Evolutionary conservation across 2,797 vertebrate species (phyloP).

Genomic region (Menidia menidia): DNA sequence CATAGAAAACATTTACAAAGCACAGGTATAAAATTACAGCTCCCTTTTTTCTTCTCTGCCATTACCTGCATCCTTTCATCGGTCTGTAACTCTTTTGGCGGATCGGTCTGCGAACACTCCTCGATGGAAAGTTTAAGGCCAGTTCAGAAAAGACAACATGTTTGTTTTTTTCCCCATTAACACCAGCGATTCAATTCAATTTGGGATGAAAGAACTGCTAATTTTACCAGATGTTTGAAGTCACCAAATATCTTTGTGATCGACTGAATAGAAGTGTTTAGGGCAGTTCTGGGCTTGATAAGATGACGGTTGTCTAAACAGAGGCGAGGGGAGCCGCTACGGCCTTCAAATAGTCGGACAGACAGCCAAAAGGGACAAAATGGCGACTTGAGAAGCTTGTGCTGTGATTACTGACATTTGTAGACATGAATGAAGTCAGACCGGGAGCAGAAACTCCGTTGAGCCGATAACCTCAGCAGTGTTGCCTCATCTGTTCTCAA

Average conservation of each 20-base stretch:
- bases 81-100: slow-evolving; percentile 47
- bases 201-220: slow-evolving; percentile 17
- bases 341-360: slow-evolving; percentile 46
- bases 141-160: slow-evolving; percentile 59
- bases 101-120: slow-evolving; percentile 57
- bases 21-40: slow-evolving; percentile 94
- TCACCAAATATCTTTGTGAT: slow-evolving; percentile 13
- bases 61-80: slow-evolving; percentile 55
- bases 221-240: slow-evolving; percentile 11
- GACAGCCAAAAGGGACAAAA: slow-evolving; percentile 47
- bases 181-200: slow-evolving; percentile 43
- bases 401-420: slow-evolving; percentile 61
- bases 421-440: slow-evolving; percentile 44
- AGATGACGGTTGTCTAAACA: slow-evolving; percentile 55
- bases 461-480: slow-evolving; percentile 20
- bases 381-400: slow-evolving; percentile 60
- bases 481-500: slow-evolving; percentile 30
- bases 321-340: slow-evolving; percentile 38
- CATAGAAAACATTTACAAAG: slow-evolving; percentile 95
- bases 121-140: slow-evolving; percentile 65
- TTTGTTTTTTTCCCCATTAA: slow-evolving; percentile 42
- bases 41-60: slow-evolving; percentile 65
- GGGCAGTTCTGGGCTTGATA: slow-evolving; percentile 61
- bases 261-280: slow-evolving; percentile 19
- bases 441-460: slow-evolving; percentile 20